These are phyloP conservation scores for Paralvinella palmiformis DNA, from an alignment of 1,140 invertebrate species.

Conservation along the genomic window DNA sequence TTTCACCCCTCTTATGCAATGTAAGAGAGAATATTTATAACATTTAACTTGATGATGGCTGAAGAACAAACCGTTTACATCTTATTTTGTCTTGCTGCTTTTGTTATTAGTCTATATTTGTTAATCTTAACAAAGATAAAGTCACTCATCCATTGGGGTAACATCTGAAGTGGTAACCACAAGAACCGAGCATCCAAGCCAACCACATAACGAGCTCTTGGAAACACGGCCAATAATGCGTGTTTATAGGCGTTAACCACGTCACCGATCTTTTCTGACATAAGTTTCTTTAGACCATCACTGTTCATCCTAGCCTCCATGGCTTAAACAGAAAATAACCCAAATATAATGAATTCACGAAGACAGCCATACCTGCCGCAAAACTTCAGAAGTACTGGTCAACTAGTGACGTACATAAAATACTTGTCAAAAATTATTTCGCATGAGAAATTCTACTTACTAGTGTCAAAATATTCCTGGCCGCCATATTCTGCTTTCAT, in stretches of 20 bases:
- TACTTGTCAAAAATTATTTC: no score
- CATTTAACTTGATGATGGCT: no score
- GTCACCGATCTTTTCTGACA: conserved; percentile 15
- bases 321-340: no score
- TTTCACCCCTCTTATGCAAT: no score
- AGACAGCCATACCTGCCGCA: no score
- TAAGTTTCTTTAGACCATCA: background rate
- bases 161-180: background rate
- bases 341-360: background rate
- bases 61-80: no score
- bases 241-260: no score
- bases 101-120: no score
- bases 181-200: conserved; percentile 4
- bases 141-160: conserved; percentile 4
- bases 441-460: background rate
- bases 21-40: no score
- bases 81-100: no score
- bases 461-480: background rate
- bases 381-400: no score
- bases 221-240: background rate
- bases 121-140: no score
- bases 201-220: conserved; percentile 13
- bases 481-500: background rate
- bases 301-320: background rate
- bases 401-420: background rate